Conservation (phyloP, 2,888 invertebrate species). For the Diplazon laetatorius region DNA sequence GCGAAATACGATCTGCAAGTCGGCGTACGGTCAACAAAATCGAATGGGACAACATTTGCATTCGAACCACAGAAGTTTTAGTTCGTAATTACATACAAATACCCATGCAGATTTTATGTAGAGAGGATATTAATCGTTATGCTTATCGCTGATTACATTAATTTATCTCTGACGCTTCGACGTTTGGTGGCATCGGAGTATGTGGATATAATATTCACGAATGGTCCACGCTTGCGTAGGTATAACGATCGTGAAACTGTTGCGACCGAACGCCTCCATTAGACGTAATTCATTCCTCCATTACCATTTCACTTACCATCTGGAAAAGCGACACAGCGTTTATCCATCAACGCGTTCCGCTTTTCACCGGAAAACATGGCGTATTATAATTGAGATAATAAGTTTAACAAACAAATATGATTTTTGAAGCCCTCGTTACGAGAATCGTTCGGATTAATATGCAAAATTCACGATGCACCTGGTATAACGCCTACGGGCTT, state of each 20-base stretch:
- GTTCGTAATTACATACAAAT: not conserved
- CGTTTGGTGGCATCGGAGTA: not conserved
- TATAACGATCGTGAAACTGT: not conserved
- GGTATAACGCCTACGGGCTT: no score
- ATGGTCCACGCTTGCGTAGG: not conserved
- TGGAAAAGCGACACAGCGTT: not conserved
- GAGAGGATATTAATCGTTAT: not conserved
- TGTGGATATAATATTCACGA: not conserved
- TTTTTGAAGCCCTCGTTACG: no score
- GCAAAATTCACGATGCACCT: no score
- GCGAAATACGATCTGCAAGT: no score
- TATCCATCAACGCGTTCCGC: not conserved
- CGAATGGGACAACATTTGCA: no score
- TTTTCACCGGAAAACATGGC: not conserved
- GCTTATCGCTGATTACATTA: not conserved
- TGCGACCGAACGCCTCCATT: not conserved
- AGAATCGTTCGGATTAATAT: no score
- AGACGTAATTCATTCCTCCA: no score
- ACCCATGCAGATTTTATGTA: no score
- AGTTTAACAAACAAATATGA: not conserved
- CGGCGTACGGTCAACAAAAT: no score
- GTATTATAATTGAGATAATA: not conserved
- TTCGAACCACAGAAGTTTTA: not conserved
- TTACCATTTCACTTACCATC: slow-evolving; percentile 4
- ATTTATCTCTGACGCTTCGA: not conserved